phyloP scores from a whole-genome alignment of 2,797 vertebrate genomes.

The Mormyrops attenuatus region DNA sequence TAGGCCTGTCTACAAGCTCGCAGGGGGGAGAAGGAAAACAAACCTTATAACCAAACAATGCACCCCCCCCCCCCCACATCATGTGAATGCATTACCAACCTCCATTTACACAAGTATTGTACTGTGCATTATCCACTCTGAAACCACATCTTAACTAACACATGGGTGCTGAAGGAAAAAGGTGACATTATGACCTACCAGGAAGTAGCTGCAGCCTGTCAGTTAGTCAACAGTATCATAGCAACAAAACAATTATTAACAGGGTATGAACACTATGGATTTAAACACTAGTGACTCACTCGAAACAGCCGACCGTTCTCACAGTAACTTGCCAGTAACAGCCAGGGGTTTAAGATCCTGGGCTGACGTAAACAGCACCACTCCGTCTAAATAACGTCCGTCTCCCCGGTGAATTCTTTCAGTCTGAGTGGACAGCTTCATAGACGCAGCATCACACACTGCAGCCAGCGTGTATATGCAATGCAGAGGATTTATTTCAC shows the following conservation, averaged over 20 bases:
- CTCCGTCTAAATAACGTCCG: background rate
- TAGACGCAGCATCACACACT: background rate
- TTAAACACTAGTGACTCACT: background rate
- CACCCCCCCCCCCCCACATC: background rate
- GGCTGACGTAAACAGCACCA: background rate
- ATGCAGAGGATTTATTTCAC: background rate
- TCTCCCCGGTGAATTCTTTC: background rate
- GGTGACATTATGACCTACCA: background rate
- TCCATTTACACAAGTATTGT: background rate
- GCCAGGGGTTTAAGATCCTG: background rate
- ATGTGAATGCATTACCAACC: background rate
- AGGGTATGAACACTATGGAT: background rate
- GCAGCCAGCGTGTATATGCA: background rate
- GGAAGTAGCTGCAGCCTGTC: background rate
- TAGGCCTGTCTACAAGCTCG: background rate
- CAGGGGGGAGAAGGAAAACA: slow-evolving; percentile 22
- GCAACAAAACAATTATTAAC: background rate
- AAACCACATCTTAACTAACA: background rate
- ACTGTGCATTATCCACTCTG: background rate
- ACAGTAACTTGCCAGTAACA: background rate
- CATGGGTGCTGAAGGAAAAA: background rate
- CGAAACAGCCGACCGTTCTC: background rate
- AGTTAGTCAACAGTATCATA: slow-evolving; percentile 14
- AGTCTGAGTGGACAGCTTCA: background rate
- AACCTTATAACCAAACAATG: background rate